Conservation (phyloP, 2,113 vertebrate genomes). For the Donacobius atricapilla region DNA sequence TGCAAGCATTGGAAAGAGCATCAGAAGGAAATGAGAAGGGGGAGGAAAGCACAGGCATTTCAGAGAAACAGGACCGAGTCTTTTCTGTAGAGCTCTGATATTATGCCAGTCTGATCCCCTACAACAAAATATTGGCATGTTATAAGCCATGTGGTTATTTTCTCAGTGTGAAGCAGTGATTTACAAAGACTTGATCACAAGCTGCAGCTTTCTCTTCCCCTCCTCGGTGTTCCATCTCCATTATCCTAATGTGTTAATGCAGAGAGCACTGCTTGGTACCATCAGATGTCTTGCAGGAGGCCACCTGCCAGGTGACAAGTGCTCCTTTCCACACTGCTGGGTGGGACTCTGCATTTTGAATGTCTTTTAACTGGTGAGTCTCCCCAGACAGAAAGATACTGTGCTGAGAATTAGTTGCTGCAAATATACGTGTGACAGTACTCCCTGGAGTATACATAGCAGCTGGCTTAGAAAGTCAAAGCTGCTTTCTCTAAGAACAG, state of each 20-base stretch:
- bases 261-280: background rate
- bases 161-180: background rate
- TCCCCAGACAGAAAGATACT: background rate
- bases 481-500: background rate
- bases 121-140: background rate
- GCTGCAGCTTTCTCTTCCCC: background rate
- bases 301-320: background rate
- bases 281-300: background rate
- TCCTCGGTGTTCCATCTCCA: background rate
- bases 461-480: background rate
- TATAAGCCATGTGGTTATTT: background rate
- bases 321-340: background rate
- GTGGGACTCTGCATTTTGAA: background rate
- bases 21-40: background rate
- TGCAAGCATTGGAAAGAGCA: background rate
- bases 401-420: background rate
- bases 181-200: background rate
- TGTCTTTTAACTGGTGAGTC: no score
- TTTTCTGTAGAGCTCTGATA: background rate
- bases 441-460: background rate
- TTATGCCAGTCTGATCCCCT: background rate
- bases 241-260: background rate
- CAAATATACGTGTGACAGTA: background rate
- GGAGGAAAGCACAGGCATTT: background rate
- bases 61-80: background rate